A percentile compares a stretch with the other conserved stretches of the same genome.
These are phyloP conservation scores for Steatocranus sp. DNA, from an alignment of 2,797 vertebrate species.

Conservation along the genomic window DNA sequence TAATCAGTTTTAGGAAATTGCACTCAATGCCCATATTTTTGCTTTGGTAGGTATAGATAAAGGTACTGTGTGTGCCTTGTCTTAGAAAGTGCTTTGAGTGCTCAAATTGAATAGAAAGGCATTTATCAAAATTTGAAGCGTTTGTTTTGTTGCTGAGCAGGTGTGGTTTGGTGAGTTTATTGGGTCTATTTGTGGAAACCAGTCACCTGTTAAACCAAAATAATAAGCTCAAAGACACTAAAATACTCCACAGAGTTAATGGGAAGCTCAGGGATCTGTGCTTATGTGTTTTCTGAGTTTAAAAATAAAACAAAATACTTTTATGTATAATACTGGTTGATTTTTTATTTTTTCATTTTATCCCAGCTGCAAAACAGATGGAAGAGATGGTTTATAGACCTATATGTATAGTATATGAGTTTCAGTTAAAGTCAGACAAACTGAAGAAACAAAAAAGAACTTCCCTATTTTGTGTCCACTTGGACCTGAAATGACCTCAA, in stretches of 20 bases:
- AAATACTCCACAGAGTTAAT: not conserved
- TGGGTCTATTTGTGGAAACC: not conserved
- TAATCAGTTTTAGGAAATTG: not conserved
- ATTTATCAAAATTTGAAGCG: not conserved
- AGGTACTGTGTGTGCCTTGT: not conserved
- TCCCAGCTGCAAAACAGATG: not conserved
- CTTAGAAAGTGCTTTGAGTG: not conserved
- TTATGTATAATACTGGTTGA: not conserved
- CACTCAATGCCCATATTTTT: rapidly evolving
- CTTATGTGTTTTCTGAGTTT: not conserved
- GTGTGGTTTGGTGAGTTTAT: not conserved
- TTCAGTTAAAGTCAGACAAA: not conserved
- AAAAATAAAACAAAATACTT: not conserved
- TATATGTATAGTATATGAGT: not conserved
- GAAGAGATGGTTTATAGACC: not conserved
- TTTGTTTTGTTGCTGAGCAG: not conserved
- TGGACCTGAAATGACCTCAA: not conserved
- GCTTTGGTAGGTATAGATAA: not conserved
- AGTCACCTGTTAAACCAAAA: not conserved
- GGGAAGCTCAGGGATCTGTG: not conserved
- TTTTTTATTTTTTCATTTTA: not conserved
- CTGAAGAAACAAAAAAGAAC: not conserved
- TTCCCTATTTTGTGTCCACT: not conserved
- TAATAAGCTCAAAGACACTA: not conserved
- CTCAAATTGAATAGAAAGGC: not conserved